phyloP scores from a whole-genome alignment of 2,888 invertebrate genomes.

The Pseudolycoriella hygida region DNA sequence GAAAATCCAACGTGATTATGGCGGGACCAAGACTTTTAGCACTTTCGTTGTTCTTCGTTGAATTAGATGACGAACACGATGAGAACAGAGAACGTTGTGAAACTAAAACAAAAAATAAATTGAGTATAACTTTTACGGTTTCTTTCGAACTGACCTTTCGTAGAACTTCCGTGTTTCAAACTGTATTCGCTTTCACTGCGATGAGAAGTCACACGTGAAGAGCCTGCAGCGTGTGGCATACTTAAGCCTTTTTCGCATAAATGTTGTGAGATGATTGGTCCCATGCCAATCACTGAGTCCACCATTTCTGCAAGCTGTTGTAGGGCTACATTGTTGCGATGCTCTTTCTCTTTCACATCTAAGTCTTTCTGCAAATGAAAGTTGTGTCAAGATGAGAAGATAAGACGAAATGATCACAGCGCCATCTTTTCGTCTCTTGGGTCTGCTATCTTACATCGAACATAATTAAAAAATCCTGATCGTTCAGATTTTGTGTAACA shows the following conservation, averaged over 20 bases:
- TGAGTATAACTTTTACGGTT: too few relatives aligned
- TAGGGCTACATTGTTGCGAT: slow-evolving; percentile 35
- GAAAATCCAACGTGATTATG: too few relatives aligned
- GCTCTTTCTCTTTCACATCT: slow-evolving; percentile 36
- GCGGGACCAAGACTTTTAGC: too few relatives aligned
- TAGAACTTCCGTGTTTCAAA: background rate
- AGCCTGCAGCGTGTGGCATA: slow-evolving; percentile 17
- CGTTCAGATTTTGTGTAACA: slow-evolving; percentile 18
- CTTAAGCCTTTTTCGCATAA: slow-evolving; percentile 23
- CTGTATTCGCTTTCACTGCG: slow-evolving; percentile 2
- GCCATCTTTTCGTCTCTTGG: slow-evolving; percentile 37
- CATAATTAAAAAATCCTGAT: slow-evolving; percentile 16
- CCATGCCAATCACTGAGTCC: slow-evolving; percentile 17
- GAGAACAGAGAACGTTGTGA: too few relatives aligned
- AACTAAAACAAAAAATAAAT: too few relatives aligned
- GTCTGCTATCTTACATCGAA: slow-evolving; percentile 32
- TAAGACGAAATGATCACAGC: slow-evolving; percentile 12
- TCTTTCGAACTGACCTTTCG: too few relatives aligned
- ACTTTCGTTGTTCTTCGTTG: too few relatives aligned
- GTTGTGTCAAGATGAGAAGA: too few relatives aligned
- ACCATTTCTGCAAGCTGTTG: slow-evolving; percentile 37
- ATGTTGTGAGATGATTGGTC: slow-evolving; percentile 19
- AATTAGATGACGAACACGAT: too few relatives aligned
- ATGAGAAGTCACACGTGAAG: too few relatives aligned
- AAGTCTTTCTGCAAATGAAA: slow-evolving; percentile 38